phyloP scores from a whole-genome alignment of 2,888 invertebrate genomes.

The Leptopilina syphax region DNA sequence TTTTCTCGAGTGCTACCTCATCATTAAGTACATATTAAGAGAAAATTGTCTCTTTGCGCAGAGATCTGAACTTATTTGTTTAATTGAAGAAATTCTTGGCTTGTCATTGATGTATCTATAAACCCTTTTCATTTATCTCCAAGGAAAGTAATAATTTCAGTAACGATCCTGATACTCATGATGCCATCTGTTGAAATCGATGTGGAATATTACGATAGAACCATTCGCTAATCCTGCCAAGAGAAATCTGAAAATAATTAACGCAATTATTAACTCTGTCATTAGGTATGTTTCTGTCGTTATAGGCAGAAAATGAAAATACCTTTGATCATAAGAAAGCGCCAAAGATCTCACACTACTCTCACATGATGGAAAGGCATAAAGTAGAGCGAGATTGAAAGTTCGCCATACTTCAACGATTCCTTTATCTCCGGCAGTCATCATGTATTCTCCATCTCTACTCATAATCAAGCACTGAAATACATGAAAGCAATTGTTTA shows the following conservation, averaged over 20 bases:
- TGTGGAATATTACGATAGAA: constrained; percentile 98
- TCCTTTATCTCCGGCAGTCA: constrained; percentile 97
- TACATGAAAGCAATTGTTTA: constrained; percentile 2
- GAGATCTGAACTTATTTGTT: constrained; percentile 18
- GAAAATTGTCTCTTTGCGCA: constrained; percentile 41
- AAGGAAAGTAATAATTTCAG: constrained; percentile 77
- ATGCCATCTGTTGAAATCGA: constrained; percentile 99
- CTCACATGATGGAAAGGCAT: constrained; percentile 98
- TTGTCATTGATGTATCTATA: constrained; percentile 5
- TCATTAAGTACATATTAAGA: constrained; percentile 26
- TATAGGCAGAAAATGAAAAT: constrained; percentile 64
- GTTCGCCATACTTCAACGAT: constrained; percentile 99
- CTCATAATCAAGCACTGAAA: constrained; percentile 92
- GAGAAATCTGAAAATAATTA: constrained; percentile 88
- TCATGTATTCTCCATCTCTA: constrained; percentile 98
- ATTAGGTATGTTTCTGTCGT: too few species aligned
- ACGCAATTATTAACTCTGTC: too few species aligned
- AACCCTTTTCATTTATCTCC: background rate
- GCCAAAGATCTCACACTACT: constrained; percentile 96
- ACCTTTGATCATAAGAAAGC: constrained; percentile 99
- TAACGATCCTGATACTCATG: constrained; percentile 97
- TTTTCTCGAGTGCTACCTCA: constrained; percentile 13
- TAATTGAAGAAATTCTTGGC: constrained; percentile 16
- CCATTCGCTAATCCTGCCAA: constrained; percentile 98
- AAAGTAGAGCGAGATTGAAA: constrained; percentile 96